Conservation (phyloP, 1,140 invertebrate species). For the Littorina saxatilis region DNA sequence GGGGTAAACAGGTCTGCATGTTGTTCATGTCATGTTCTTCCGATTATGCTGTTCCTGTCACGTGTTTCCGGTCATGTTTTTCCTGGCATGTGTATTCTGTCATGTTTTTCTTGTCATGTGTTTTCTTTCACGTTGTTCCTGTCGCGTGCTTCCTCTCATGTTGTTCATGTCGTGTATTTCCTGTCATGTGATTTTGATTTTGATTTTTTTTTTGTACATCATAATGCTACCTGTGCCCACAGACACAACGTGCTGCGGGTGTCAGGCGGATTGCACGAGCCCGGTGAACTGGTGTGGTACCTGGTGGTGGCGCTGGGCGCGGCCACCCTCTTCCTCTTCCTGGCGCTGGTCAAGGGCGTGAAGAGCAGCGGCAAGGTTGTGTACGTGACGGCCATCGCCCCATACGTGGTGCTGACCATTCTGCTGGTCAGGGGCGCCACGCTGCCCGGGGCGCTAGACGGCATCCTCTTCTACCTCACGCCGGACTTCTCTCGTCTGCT, state of each 20-base stretch:
- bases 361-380: constrained; percentile 91
- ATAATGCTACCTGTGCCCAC: neutral
- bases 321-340: constrained; percentile 96
- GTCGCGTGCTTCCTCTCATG: too few relatives aligned
- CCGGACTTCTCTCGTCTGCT: constrained; percentile 12
- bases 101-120: too few relatives aligned
- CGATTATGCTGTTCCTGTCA: too few relatives aligned
- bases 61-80: too few relatives aligned
- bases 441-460: constrained; percentile 11
- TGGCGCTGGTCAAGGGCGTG: constrained; percentile 98
- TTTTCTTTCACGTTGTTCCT: too few relatives aligned
- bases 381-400: constrained; percentile 34
- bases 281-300: constrained; percentile 92
- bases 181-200: too few relatives aligned
- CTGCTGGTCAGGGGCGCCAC: constrained; percentile 31
- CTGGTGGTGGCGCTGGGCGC: constrained; percentile 90
- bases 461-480: constrained; percentile 31
- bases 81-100: too few relatives aligned
- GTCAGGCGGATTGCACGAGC: constrained; percentile 85
- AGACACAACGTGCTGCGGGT: constrained; percentile 59
- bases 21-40: too few relatives aligned
- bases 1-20: too few relatives aligned
- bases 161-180: too few relatives aligned
- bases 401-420: constrained; percentile 21
- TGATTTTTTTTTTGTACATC: too few relatives aligned